A percentile compares a stretch with the other conserved stretches of the same genome.
These are phyloP conservation scores for Leptinotarsa peninsularis DNA, from an alignment of 2,888 invertebrate genomes.

Conservation along the genomic window DNA sequence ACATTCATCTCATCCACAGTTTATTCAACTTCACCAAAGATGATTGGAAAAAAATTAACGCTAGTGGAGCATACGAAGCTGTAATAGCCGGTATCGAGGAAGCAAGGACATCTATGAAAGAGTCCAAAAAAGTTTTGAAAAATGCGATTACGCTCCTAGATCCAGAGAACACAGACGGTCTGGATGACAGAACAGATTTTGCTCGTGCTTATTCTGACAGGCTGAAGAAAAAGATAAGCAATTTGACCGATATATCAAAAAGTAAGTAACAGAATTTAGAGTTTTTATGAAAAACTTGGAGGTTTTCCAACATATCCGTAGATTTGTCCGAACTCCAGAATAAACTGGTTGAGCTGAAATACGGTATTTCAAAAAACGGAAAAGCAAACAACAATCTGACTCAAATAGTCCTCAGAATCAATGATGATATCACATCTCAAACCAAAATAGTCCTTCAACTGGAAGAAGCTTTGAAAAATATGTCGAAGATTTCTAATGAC, in stretches of 20 bases:
- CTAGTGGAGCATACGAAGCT: constrained; percentile 77
- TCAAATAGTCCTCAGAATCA: constrained; percentile 51
- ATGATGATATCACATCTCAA: constrained; percentile 48
- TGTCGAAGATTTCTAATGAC: constrained; percentile 54
- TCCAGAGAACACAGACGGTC: constrained; percentile 66
- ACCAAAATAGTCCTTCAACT: constrained; percentile 44
- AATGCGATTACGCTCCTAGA: constrained; percentile 62
- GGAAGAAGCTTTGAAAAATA: constrained; percentile 46
- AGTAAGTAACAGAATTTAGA: constrained; percentile 41
- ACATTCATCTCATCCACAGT: constrained; percentile 42
- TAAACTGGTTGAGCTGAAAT: constrained; percentile 67
- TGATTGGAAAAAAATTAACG: constrained; percentile 73
- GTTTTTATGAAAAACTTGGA: background rate
- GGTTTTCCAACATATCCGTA: constrained; percentile 39
- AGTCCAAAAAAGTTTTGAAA: constrained; percentile 66
- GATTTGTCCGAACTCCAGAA: constrained; percentile 51
- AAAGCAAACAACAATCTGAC: constrained; percentile 56
- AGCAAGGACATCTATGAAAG: constrained; percentile 73
- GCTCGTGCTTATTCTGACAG: constrained; percentile 67
- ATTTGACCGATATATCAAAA: constrained; percentile 53
- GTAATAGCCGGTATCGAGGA: constrained; percentile 79
- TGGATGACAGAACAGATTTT: constrained; percentile 57
- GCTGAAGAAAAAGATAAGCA: constrained; percentile 66
- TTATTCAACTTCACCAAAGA: constrained; percentile 64
- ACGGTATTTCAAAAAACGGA: constrained; percentile 65